Evolutionary conservation across 2,888 invertebrate genomes (phyloP), one percentile per base, ranked within the genome.

Genomic region (Sericinus montela): DNA sequence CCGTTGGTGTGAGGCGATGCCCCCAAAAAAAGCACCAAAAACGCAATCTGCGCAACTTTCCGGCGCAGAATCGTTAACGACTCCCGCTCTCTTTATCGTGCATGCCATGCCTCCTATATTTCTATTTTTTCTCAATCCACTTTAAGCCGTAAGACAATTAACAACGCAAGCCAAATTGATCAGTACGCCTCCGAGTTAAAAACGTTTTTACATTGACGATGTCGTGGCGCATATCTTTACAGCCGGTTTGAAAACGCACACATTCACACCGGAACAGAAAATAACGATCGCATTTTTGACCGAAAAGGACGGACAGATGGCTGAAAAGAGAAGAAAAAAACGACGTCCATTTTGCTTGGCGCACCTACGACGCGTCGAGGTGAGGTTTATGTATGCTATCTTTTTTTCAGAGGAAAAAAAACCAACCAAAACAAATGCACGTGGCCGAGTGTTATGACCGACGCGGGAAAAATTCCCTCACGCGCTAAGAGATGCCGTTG

Each of bases 61-160:
- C 88, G 81, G 89, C 89, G 89, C 89, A 89, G 87, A 89, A 89
- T 89, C 89, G 89, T 89, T 89, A 89, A 86, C 87, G 84, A 87
- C 84, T 85, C 81, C 81, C 75, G 82, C 83, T 86, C 88, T 88
- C 87, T 88, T 87, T 88, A 88, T 86, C 87, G 83, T 86, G 73
- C 81, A 78, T 78, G 79, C 80, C 73, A 79, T 81, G 83, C 82
- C 86, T 86, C 85, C 86, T 88, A 88, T 88, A 87, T 87, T 88
- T 87, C 86, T 87, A 88, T 87, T 88, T 88, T 88, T 88, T 87
- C 87, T 87, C 76, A 77, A 69, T 65, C 77, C 54, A 62, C 82
- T 62, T 80, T 83, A 80, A 78, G 86, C 71, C 88, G 73, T 87
- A 88, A 87, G 87, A 87, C 79, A 59, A 65, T 62, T 56, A 35